phyloP scores from a whole-genome alignment of 2,888 invertebrate species.

The Shargacucullia verbasci region DNA sequence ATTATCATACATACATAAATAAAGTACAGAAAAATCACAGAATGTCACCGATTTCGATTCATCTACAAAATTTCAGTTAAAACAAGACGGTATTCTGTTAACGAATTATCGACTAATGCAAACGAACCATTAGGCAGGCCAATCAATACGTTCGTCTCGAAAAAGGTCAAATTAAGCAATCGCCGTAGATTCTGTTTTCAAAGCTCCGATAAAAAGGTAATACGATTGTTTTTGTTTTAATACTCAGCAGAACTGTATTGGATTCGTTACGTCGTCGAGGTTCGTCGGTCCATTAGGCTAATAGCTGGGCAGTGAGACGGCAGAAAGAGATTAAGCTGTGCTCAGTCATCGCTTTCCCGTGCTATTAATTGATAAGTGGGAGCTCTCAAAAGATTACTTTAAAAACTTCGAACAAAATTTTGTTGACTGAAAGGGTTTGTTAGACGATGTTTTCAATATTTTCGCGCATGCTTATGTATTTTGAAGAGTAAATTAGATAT shows the following conservation, averaged over 20 bases:
- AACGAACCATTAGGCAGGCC: constrained; percentile 35
- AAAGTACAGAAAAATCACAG: no score
- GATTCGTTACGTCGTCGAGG: constrained; percentile 69
- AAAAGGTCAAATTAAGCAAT: constrained; percentile 31
- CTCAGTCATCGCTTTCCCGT: constrained; percentile 78
- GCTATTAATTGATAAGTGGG: constrained; percentile 80
- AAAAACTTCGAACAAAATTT: constrained; percentile 47
- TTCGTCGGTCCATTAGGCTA: constrained; percentile 81
- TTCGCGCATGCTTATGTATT: constrained; percentile 18
- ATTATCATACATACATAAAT: no score
- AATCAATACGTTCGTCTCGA: constrained; percentile 22
- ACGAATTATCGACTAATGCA: constrained; percentile 37
- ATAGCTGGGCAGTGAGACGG: constrained; percentile 82
- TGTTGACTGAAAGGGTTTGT: constrained; percentile 40
- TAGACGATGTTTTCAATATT: constrained; percentile 24
- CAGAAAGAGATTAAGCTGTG: constrained; percentile 82
- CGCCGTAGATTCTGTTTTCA: constrained; percentile 36
- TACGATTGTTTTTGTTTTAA: constrained; percentile 68
- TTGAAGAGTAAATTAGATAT: no score
- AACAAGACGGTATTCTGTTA: constrained; percentile 4
- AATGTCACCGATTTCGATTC: no score
- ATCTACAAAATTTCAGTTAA: no score
- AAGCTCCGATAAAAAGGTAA: constrained; percentile 34
- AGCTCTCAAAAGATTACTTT: constrained; percentile 66
- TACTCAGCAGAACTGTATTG: constrained; percentile 67